Evolutionary conservation across 2,888 invertebrate genomes (phyloP), one percentile per base, ranked within the genome.

Genomic region (Trichacis sp.): DNA sequence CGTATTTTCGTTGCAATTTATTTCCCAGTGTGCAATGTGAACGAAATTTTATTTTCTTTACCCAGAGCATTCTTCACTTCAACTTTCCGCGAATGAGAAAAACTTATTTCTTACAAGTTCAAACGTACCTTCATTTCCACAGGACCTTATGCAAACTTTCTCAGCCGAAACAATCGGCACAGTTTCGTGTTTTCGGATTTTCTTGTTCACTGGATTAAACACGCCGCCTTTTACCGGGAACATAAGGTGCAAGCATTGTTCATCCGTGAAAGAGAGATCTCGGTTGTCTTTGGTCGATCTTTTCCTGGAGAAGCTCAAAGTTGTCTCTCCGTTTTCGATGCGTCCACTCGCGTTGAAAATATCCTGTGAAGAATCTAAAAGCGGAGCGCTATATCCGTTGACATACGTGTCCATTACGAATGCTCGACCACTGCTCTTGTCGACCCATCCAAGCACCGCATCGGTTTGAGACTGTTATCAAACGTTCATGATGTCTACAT

Each of bases 331-430:
- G 69, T 95, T 91, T 1, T 89, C 88, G 40, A 91, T 88, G 61
- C 87, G 87, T 12, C 94, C 95, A 0, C 88, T 86, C 12, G 88
- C 87, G 77, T 91, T 90, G 72, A 86, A 86, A 48, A 95, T 87
- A 80, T 94, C 92, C 85, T 96, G 95, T 0, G 88, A 87, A 0
- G 85, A 83, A 81, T 94, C 95, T 11, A 93, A 84, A 8, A 90
- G 84, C 0, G 94, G 94, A 6, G 91, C 88, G 1, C 89, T 89
- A 85, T 95, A 95, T 0, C 94, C 94, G 55, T 87, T 87, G 59
- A 95, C 90, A 93, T 93, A 96, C 0, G 93, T 93, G 82, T 96
- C 96, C 93, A 94, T 93, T 17, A 96, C 83, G 86, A 95, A 94
- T 0, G 93, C 91, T 0, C 93, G 87, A 0, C 93, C 93, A 0